These are phyloP conservation scores for Scatophagus argus DNA, from an alignment of 2,113 vertebrate genomes.

Conservation along the genomic window DNA sequence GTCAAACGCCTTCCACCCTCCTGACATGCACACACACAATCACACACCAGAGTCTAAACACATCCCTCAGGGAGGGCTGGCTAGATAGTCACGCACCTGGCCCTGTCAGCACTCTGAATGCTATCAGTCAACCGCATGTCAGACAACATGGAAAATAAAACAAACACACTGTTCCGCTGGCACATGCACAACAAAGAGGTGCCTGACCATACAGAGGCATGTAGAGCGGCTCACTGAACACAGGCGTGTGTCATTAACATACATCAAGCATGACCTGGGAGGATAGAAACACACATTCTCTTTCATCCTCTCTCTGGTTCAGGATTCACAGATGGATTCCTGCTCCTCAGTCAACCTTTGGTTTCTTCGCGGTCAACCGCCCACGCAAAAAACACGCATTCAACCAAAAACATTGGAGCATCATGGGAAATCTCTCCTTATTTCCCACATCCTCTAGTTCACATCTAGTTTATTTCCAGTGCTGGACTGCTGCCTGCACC, in stretches of 20 bases:
- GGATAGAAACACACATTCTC: slow-evolving; percentile 38
- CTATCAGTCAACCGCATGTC: slow-evolving; percentile 79
- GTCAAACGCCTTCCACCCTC: slow-evolving; percentile 58
- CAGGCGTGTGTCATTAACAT: slow-evolving; percentile 48
- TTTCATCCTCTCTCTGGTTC: slow-evolving; percentile 49
- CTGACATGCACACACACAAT: slow-evolving; percentile 7
- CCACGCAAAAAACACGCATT: slow-evolving; percentile 26
- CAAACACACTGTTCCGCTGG: slow-evolving; percentile 56
- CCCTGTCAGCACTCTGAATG: slow-evolving; percentile 64
- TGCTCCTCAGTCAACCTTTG: slow-evolving; percentile 72
- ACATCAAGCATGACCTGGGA: slow-evolving; percentile 46
- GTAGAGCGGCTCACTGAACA: slow-evolving; percentile 33
- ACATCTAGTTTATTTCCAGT: not conserved
- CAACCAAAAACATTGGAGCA: slow-evolving; percentile 7
- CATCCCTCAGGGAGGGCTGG: slow-evolving; percentile 40
- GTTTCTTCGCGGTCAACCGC: slow-evolving; percentile 49
- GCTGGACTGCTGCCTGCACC: not conserved
- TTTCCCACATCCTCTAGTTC: not conserved
- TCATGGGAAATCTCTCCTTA: slow-evolving; percentile 6
- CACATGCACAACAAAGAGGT: slow-evolving; percentile 41
- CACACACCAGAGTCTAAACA: slow-evolving; percentile 53
- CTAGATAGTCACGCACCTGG: slow-evolving; percentile 80
- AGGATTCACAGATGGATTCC: slow-evolving; percentile 64
- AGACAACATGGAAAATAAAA: slow-evolving; percentile 74
- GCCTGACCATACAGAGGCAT: slow-evolving; percentile 21